phyloP scores from a whole-genome alignment of 2,888 invertebrate species.

The Dione juno region DNA sequence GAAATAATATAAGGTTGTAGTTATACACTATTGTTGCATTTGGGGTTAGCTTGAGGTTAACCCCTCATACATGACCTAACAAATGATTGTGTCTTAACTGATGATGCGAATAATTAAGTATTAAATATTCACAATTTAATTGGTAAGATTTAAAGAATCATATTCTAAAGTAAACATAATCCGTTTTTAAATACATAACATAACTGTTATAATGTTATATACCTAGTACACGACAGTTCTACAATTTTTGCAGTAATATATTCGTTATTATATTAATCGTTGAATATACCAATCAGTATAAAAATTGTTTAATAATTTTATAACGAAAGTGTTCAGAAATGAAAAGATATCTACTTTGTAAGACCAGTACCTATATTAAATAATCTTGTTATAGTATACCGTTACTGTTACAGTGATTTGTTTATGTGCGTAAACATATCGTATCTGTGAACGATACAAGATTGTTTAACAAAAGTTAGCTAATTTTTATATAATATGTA shows the following conservation, averaged over 20 bases:
- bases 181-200: slow-evolving; percentile 11
- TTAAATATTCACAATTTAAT: background rate
- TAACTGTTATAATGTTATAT: background rate
- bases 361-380: background rate
- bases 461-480: background rate
- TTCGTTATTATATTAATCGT: slow-evolving; percentile 10
- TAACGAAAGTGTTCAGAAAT: slow-evolving; percentile 8
- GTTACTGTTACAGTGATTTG: background rate
- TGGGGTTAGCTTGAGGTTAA: background rate
- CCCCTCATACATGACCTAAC: slow-evolving; percentile 6
- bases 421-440: background rate
- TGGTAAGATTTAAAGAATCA: slow-evolving; percentile 12
- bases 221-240: background rate
- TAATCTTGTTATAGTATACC: background rate
- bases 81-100: background rate
- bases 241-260: slow-evolving; percentile 16
- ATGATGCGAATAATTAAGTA: background rate
- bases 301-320: slow-evolving; percentile 7
- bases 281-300: slow-evolving; percentile 11
- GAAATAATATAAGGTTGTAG: slow-evolving; percentile 17
- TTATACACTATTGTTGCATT: slow-evolving; percentile 13
- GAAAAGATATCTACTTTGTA: slow-evolving; percentile 6
- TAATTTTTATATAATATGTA: slow-evolving; percentile 18
- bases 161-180: slow-evolving; percentile 24
- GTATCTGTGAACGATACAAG: background rate